These are phyloP conservation scores for Napeogenes inachia DNA, from an alignment of 2,888 invertebrate species.

Conservation along the genomic window DNA sequence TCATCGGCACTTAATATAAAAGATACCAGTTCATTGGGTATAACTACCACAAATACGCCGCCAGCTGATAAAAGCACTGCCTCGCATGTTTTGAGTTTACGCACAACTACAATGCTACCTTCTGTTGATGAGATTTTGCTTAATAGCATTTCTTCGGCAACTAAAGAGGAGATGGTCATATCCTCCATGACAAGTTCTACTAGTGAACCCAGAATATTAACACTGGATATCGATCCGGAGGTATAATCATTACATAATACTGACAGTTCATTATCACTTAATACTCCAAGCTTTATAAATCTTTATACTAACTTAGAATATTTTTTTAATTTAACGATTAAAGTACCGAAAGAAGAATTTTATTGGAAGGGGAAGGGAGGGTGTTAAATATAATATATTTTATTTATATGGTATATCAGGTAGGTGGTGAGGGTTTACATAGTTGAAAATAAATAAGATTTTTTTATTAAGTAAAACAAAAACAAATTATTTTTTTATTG, in stretches of 20 bases:
- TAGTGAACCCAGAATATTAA: slow-evolving; percentile 76
- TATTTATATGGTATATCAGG: slow-evolving; percentile 35
- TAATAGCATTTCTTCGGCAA: slow-evolving; percentile 79
- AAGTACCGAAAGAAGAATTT: not conserved
- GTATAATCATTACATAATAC: slow-evolving; percentile 70
- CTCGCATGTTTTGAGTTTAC: slow-evolving; percentile 77
- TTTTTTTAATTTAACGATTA: slow-evolving; percentile 22
- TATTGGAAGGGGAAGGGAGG: not conserved
- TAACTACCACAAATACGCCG: slow-evolving; percentile 68
- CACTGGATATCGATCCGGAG: slow-evolving; percentile 80
- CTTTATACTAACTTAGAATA: slow-evolving; percentile 14
- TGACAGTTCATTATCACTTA: slow-evolving; percentile 31
- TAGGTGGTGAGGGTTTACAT: slow-evolving; percentile 57
- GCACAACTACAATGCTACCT: slow-evolving; percentile 77
- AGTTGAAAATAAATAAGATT: slow-evolving; percentile 7
- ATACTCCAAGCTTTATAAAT: slow-evolving; percentile 2
- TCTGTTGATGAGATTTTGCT: slow-evolving; percentile 79
- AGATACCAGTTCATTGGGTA: slow-evolving; percentile 69
- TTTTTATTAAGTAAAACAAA: slow-evolving; percentile 5
- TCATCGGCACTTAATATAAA: slow-evolving; percentile 74
- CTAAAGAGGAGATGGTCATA: slow-evolving; percentile 78
- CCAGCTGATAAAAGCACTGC: slow-evolving; percentile 74
- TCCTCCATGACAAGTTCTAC: slow-evolving; percentile 73
- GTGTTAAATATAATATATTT: not conserved
- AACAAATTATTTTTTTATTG: slow-evolving; percentile 24